Evolutionary conservation across 2,113 vertebrate genomes (phyloP).

Genomic region (Psammodynastes pulverulentus): DNA sequence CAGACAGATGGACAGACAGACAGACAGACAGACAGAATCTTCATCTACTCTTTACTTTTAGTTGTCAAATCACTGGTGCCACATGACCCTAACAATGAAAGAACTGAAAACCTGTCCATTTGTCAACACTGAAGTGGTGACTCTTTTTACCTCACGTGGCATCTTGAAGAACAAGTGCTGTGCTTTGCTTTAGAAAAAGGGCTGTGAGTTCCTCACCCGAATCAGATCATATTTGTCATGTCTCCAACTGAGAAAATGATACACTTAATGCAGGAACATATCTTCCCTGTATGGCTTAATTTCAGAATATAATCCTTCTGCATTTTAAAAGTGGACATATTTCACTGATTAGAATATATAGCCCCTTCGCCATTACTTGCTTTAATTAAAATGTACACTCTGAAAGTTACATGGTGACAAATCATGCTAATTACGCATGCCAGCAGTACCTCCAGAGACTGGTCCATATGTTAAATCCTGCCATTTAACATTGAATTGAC

Average conservation of each 20-base stretch:
- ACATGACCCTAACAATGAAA: background rate
- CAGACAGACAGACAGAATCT: background rate
- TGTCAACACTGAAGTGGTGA: background rate
- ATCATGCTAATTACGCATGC: conserved; percentile 59
- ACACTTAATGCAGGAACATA: background rate
- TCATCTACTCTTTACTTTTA: background rate
- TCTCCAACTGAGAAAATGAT: background rate
- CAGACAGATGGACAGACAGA: no score
- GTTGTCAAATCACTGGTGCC: background rate
- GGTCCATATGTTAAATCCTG: conserved; percentile 54
- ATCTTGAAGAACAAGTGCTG: background rate
- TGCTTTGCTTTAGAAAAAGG: background rate
- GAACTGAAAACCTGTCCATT: background rate
- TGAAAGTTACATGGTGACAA: conserved; percentile 59
- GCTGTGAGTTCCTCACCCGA: background rate
- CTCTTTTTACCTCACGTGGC: background rate
- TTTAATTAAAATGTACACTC: conserved; percentile 62
- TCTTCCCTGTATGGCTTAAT: background rate
- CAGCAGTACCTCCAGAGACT: conserved; percentile 51
- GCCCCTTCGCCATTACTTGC: conserved; percentile 49
- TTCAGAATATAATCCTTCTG: conserved; percentile 1
- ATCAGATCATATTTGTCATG: background rate
- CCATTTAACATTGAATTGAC: conserved; percentile 46
- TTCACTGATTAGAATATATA: conserved; percentile 51
- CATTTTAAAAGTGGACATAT: conserved; percentile 42